Evolutionary conservation across 2,888 invertebrate genomes (phyloP), one percentile per base, ranked within the genome.

Genomic region (Scaptomyza caliginosa): DNA sequence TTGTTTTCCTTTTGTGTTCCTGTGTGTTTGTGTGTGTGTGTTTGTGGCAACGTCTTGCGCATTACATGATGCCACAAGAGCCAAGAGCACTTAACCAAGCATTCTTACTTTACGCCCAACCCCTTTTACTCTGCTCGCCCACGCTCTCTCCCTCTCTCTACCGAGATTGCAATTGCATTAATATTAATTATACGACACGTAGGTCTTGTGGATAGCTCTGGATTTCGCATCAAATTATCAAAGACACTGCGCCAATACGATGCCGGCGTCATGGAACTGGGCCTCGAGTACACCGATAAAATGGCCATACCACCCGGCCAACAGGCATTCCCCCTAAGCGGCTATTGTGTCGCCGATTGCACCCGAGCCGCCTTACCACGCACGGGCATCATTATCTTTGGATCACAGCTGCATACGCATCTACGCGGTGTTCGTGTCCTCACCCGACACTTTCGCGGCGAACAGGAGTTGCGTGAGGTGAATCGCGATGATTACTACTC

Each of bases 371-470:
- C 96, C 52, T 90, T 97, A 42, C 97, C 98, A 2, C 92, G 93
- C 13, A 92, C 93, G 26, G 99, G 99, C 17, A 98, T 99, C 64
- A 93, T 94, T 11, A 94, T 99, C 21, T 99, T 99, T 90, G 99
- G 96, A 7, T 98, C 99, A 11, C 99, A 99, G 91, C 93, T 99
- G 28, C 99, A 99, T 91, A 98, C 99, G 0, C 99, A 99, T 92
- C 91, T 98, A 82, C 96, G 97, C 0, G 99, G 99, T 0, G 93
- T 93, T 0, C 94, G 95, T 65, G 96, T 98, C 0, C 93, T 94
- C 89, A 99, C 99, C 0, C 93, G 96, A 40, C 98, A 99, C 90
- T 93, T 96, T 46, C 93, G 98, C 11, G 93, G 94, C 68, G 97
- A 96, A 1, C 92, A 93, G 11, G 98, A 99, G 90, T 91, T 99